Conservation (phyloP, 2,888 invertebrate genomes). For the Oasisia sp. region DNA sequence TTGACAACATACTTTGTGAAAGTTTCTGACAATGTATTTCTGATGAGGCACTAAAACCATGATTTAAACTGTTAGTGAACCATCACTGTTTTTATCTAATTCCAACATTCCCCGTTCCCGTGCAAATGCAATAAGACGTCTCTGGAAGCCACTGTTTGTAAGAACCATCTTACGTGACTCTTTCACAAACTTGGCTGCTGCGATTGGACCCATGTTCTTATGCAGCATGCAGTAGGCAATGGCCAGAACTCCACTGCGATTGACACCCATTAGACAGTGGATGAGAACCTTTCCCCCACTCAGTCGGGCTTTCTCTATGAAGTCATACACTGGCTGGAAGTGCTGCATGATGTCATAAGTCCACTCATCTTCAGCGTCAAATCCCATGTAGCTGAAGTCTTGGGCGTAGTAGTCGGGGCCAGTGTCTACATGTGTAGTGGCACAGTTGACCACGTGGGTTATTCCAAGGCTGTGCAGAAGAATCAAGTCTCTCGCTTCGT, state of each 20-base stretch:
- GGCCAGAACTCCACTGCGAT: slow-evolving; percentile 42
- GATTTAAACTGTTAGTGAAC: too few relatives aligned
- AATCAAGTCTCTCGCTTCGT: slow-evolving; percentile 39
- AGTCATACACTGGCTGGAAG: slow-evolving; percentile 41
- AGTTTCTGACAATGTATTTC: too few relatives aligned
- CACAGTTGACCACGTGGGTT: slow-evolving; percentile 46
- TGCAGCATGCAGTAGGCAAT: slow-evolving; percentile 41
- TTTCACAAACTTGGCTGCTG: slow-evolving; percentile 37
- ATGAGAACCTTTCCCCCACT: slow-evolving; percentile 42
- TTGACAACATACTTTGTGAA: too few relatives aligned
- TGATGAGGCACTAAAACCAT: too few relatives aligned
- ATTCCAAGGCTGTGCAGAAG: slow-evolving; percentile 39
- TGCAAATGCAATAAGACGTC: slow-evolving; percentile 33
- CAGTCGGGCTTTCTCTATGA: slow-evolving; percentile 43
- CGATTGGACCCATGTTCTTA: slow-evolving; percentile 43
- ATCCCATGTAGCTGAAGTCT: slow-evolving; percentile 39
- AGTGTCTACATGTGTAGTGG: slow-evolving; percentile 39
- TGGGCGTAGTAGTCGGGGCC: slow-evolving; percentile 38
- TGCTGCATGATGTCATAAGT: slow-evolving; percentile 45
- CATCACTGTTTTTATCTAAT: slow-evolving; percentile 25
- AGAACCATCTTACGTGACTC: slow-evolving; percentile 36
- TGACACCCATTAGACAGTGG: slow-evolving; percentile 47
- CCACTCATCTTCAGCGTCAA: slow-evolving; percentile 44
- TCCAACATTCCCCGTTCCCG: slow-evolving; percentile 28
- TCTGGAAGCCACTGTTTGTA: slow-evolving; percentile 38